Evolutionary conservation across 2,797 vertebrate species (phyloP), one percentile per base, ranked within the genome.

Genomic region (Vultur gryphus): DNA sequence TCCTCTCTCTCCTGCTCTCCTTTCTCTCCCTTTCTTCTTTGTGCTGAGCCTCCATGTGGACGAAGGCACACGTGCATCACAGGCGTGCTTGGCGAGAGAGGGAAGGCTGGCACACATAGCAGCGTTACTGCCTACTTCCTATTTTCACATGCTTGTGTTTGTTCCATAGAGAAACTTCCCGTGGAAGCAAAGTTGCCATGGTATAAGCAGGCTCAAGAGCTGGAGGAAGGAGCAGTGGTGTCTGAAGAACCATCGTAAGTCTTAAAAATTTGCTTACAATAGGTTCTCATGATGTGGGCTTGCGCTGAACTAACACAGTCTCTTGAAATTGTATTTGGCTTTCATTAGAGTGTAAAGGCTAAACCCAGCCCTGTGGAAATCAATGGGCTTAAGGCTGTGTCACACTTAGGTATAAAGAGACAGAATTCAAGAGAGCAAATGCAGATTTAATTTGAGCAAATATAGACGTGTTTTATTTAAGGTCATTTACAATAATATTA

Each of bases 151-250:
- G 17, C 31, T 70, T 96, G 10, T 77, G 25, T 88, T 95, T 95
- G 41, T 81, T 89, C 89, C 96, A 2, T 86, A 99, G 99, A 99
- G 96, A 99, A 99, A 44, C 98, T 99, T 66, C 99, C 99, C 0
- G 98, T 99, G 43, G 99, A 99, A 97, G 99, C 99, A 11, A 99
- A 99, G 95, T 97, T 99, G 33, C 99, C 99, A 1, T 99, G 99
- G 99, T 99, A 98, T 92, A 99, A 99, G 94, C 99, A 99, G 98
- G 99, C 99, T 70, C 99, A 99, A 78, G 99, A 99, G 93, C 95
- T 99, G 88, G 99, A 99, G 61, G 99, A 99, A 96, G 99, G 99
- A 96, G 97, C 97, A 6, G 97, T 94, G 0, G 97, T 99, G n/a
- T 98, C 99, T 7, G 99, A 99, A 97, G 99, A 99, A 57, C 99